Percentiles rank a stretch among this genome's conserved stretches.
These are phyloP conservation scores for Gavialis gangeticus DNA, from an alignment of 2,113 vertebrate genomes.

Conservation along the genomic window DNA sequence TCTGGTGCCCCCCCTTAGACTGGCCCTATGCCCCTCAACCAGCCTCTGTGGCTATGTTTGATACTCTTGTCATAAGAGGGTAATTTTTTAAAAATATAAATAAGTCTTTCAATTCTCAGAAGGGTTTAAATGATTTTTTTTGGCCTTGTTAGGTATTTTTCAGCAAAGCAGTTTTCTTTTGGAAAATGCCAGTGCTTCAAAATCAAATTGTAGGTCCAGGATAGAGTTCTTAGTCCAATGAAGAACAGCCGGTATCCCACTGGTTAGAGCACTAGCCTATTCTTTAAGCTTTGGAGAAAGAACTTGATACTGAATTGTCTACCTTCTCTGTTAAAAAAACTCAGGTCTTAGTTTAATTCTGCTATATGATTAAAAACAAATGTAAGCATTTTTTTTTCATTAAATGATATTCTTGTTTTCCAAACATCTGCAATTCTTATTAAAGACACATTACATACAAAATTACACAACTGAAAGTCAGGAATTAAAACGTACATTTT, in stretches of 20 bases:
- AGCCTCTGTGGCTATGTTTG: too few species aligned
- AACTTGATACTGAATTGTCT: background rate
- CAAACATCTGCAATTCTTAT: background rate
- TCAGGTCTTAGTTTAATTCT: background rate
- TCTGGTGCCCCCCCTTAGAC: too few species aligned
- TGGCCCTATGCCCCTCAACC: too few species aligned
- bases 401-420: background rate
- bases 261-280: background rate
- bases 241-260: background rate
- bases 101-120: background rate
- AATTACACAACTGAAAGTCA: background rate
- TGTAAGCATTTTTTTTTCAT: background rate
- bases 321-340: background rate
- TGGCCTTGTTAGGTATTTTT: background rate
- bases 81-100: background rate
- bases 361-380: background rate
- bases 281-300: background rate
- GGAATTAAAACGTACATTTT: background rate
- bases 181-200: background rate
- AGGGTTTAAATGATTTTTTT: background rate
- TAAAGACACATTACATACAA: background rate
- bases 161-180: background rate
- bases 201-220: background rate
- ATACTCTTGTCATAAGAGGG: too few species aligned
- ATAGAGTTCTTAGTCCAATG: background rate